Evolutionary conservation across 2,888 invertebrate species (phyloP).

Genomic region (Polia nebulosa): DNA sequence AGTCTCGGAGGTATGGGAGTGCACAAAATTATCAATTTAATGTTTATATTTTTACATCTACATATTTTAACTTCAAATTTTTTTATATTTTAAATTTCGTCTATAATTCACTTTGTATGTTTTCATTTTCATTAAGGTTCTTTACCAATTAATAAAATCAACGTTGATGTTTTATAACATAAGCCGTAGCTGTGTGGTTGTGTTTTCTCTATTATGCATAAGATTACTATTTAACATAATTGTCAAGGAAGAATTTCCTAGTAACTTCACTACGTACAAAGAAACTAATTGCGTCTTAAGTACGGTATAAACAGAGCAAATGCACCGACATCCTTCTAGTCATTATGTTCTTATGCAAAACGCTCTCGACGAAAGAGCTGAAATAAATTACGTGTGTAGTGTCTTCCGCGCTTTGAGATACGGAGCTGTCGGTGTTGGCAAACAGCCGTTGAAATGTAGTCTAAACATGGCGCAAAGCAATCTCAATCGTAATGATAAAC

Average conservation of each 20-base stretch:
- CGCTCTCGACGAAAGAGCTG: constrained; percentile 39
- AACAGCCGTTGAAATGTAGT: constrained; percentile 8
- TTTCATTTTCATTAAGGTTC: no score
- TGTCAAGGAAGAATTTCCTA: neutral
- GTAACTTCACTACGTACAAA: constrained; percentile 8
- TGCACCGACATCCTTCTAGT: constrained; percentile 33
- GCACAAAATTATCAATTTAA: no score
- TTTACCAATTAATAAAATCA: no score
- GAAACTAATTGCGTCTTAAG: constrained; percentile 33
- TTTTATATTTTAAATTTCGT: no score
- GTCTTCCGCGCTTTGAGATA: constrained; percentile 19
- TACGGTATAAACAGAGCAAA: constrained; percentile 33
- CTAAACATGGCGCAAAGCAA: neutral
- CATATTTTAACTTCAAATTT: no score
- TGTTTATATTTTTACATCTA: no score
- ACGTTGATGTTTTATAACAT: no score
- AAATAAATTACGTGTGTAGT: constrained; percentile 28
- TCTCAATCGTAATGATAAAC: neutral
- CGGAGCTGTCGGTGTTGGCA: constrained; percentile 17
- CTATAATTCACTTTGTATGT: no score
- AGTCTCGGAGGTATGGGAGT: neutral
- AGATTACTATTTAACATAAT: neutral
- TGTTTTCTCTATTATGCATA: neutral
- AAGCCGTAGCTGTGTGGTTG: no score
- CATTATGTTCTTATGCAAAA: constrained; percentile 49